Conservation (phyloP, 2,797 vertebrate species). For the Chiroxiphia lanceolata region DNA sequence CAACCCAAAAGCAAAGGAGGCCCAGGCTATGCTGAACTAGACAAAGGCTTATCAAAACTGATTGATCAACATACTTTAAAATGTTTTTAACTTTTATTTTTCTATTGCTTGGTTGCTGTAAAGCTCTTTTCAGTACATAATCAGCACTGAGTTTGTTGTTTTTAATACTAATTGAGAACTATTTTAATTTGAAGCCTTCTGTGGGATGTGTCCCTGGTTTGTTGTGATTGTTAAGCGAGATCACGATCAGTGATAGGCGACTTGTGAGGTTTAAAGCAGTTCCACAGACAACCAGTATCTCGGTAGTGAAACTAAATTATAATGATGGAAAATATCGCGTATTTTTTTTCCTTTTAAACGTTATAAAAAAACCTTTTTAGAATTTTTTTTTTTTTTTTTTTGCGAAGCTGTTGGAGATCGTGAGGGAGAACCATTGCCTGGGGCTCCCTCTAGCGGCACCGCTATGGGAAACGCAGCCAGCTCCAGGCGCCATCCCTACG, state of each 20-base stretch:
- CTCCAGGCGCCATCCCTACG: not conserved
- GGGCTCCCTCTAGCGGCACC: slow-evolving; percentile 51
- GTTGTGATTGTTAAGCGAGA: not conserved
- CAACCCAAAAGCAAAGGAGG: not conserved
- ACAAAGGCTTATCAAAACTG: not conserved
- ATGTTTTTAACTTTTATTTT: not conserved
- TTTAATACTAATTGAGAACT: not conserved
- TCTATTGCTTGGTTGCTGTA: not conserved
- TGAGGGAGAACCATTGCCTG: slow-evolving; percentile 39
- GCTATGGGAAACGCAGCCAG: slow-evolving; percentile 1
- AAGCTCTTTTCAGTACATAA: not conserved
- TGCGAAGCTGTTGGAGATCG: not conserved
- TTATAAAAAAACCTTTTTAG: not conserved
- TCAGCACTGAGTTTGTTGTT: not conserved
- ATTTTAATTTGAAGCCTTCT: not conserved
- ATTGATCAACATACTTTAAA: not conserved
- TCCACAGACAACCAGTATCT: not conserved
- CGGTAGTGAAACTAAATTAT: not conserved
- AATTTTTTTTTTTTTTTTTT: not conserved
- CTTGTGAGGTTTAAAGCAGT: not conserved
- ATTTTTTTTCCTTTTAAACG: not conserved
- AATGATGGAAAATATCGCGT: not conserved
- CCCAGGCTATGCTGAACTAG: not conserved
- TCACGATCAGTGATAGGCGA: not conserved
- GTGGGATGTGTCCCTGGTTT: not conserved